phyloP scores from a whole-genome alignment of 1,140 invertebrate species.

The Prorops nasuta region DNA sequence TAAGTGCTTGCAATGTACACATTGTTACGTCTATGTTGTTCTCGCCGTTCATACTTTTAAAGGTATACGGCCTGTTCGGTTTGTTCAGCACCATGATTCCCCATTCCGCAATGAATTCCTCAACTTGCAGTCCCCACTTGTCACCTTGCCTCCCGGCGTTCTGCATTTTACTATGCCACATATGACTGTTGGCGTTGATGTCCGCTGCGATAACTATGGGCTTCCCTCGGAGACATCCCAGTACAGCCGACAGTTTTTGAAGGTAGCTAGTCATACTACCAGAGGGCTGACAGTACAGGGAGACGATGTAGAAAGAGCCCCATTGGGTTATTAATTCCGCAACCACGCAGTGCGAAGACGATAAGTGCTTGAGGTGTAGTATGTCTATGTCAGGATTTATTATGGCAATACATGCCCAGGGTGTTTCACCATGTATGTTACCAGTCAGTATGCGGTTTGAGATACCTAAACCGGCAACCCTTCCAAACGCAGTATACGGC shows the following conservation, averaged over 20 bases:
- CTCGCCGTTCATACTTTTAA: neutral
- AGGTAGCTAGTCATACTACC: too few relatives aligned
- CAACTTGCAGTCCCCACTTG: too few relatives aligned
- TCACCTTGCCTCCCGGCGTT: slow-evolving; percentile 15
- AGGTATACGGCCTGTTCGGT: neutral
- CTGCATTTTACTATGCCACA: neutral
- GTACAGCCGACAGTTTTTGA: neutral
- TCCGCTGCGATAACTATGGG: slow-evolving; percentile 7
- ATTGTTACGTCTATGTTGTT: slow-evolving; percentile 19
- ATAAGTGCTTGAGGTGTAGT: too few relatives aligned
- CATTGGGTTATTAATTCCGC: too few relatives aligned
- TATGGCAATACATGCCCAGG: neutral
- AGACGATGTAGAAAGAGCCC: too few relatives aligned
- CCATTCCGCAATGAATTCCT: slow-evolving; percentile 1
- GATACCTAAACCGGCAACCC: neutral
- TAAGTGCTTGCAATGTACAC: too few relatives aligned
- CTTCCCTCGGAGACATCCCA: neutral
- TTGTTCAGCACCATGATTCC: slow-evolving; percentile 7
- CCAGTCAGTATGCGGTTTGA: neutral
- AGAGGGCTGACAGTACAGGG: too few relatives aligned
- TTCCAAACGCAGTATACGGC: neutral
- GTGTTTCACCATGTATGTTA: neutral
- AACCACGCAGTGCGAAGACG: too few relatives aligned
- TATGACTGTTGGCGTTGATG: slow-evolving; percentile 1
- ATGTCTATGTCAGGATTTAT: neutral